Evolutionary conservation across 2,797 vertebrate species (phyloP).

Genomic region (Gorsachius magnificus): DNA sequence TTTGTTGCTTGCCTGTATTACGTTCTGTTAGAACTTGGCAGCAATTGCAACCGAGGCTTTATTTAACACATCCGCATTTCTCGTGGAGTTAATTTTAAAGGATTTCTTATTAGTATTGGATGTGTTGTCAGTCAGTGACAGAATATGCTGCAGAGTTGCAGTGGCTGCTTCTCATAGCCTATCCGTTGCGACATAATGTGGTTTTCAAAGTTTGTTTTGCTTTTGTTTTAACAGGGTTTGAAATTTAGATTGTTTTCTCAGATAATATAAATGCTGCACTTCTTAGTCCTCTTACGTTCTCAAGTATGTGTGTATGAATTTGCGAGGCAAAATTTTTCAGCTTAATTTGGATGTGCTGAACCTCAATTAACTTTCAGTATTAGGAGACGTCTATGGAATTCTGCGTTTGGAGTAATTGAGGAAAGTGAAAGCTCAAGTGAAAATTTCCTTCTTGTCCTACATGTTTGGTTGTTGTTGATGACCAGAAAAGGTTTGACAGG

Average conservation of each 20-base stretch:
- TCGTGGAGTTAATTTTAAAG: slow-evolving; percentile 43
- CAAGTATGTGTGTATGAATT: neutral
- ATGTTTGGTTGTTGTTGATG: neutral
- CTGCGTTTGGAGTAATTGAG: neutral
- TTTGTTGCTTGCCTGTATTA: slow-evolving; percentile 13
- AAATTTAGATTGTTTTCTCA: neutral
- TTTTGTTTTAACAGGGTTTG: neutral
- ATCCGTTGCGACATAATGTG: rapidly evolving
- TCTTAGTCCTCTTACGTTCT: neutral
- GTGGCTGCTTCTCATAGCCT: neutral
- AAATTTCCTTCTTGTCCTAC: neutral
- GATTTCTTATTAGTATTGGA: neutral
- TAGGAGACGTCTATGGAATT: neutral
- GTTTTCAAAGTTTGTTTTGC: neutral
- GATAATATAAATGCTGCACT: neutral
- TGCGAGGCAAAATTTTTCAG: neutral
- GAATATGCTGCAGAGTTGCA: neutral
- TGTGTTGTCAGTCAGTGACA: neutral
- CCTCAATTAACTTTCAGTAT: neutral
- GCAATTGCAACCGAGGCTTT: slow-evolving; percentile 41
- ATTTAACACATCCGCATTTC: slow-evolving; percentile 45
- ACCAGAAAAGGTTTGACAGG: neutral
- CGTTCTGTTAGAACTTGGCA: slow-evolving; percentile 48
- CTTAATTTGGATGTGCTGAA: neutral
- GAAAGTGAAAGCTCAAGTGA: neutral